A percentile compares a stretch with the other conserved stretches of the same genome.
Conservation (phyloP, 2,113 vertebrate species). For the Terrapene triunguis region DNA sequence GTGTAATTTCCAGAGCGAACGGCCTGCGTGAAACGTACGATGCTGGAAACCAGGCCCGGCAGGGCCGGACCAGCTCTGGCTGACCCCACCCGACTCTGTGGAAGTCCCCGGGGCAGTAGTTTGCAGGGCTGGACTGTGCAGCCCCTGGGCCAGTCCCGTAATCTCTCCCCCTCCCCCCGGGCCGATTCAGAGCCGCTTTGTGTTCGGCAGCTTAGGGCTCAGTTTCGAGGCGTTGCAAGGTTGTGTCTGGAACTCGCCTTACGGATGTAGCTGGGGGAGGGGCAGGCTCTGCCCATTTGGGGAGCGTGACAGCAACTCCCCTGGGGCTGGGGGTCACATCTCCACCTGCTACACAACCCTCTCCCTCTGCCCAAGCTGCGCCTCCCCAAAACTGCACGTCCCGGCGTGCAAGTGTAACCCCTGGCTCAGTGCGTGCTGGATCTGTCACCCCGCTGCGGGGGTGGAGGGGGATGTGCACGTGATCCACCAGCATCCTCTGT, state of each 20-base stretch:
- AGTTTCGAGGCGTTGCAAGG: neutral
- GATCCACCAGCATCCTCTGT: neutral
- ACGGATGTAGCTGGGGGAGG: neutral
- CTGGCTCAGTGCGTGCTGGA: too few species aligned
- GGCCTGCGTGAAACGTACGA: neutral
- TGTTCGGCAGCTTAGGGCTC: neutral
- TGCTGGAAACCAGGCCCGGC: neutral
- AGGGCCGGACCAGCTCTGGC: too few species aligned
- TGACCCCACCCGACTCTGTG: too few species aligned
- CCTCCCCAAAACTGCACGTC: neutral
- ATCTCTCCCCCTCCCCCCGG: neutral
- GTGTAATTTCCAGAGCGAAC: neutral
- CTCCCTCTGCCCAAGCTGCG: neutral
- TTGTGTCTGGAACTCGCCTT: neutral
- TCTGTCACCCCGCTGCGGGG: too few species aligned
- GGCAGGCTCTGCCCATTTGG: neutral
- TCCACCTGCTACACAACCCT: neutral
- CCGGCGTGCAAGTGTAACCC: neutral
- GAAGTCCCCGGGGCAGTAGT: neutral
- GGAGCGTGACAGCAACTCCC: neutral
- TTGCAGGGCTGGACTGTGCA: neutral
- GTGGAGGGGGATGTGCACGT: too few species aligned
- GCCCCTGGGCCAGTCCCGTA: neutral
- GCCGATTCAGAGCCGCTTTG: neutral
- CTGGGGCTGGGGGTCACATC: neutral